These are phyloP conservation scores for Hippocampus mohnikei DNA, from an alignment of 2,113 vertebrate species.

Conservation along the genomic window DNA sequence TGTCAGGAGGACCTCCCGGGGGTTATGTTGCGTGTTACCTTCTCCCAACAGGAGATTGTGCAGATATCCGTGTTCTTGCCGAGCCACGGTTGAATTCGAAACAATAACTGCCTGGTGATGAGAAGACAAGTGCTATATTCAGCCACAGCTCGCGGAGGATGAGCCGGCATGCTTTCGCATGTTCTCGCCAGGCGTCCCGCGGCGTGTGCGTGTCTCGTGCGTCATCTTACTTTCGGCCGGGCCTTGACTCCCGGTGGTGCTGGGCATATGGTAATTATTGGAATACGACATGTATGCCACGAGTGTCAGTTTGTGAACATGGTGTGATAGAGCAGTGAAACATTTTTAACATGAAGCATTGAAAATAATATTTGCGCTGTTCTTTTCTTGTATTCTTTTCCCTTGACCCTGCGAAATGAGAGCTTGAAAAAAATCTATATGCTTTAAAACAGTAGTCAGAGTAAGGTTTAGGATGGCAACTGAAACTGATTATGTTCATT, in stretches of 20 bases:
- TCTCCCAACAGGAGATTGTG: conserved; percentile 51
- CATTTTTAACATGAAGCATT: background rate
- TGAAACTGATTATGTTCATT: background rate
- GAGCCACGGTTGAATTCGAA: conserved; percentile 58
- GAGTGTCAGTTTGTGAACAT: conserved; percentile 25
- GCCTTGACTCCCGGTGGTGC: conserved; percentile 64
- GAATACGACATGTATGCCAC: conserved; percentile 51
- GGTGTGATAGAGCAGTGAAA: background rate
- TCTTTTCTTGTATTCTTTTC: background rate
- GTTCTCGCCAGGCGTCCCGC: conserved; percentile 59
- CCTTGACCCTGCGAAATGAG: background rate
- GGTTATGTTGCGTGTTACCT: conserved; percentile 55
- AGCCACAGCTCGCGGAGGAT: conserved; percentile 15
- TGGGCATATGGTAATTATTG: conserved; percentile 75
- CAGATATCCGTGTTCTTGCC: conserved; percentile 61
- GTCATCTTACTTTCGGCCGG: conserved; percentile 63
- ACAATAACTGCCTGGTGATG: conserved; percentile 29
- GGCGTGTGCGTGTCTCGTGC: conserved; percentile 63
- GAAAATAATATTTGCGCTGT: background rate
- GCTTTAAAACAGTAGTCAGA: background rate
- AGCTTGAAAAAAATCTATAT: background rate
- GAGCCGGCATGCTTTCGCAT: conserved; percentile 17
- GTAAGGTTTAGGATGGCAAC: background rate
- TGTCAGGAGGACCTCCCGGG: conserved; percentile 48
- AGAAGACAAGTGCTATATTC: conserved; percentile 23